Conservation (phyloP, 2,113 vertebrate genomes). For the Petroica traversi region DNA sequence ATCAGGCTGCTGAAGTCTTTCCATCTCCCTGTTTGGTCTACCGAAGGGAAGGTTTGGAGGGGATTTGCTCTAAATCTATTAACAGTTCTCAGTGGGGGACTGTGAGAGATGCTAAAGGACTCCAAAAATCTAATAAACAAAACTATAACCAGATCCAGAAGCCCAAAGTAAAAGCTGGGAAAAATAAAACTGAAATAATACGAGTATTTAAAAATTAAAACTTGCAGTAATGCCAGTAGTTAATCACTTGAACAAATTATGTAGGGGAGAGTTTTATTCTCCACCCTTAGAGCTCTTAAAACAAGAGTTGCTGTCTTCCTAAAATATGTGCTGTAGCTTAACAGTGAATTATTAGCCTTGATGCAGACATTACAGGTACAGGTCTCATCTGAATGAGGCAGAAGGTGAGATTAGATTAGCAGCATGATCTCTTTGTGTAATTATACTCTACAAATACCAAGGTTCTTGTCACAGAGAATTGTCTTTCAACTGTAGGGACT, state of each 20-base stretch:
- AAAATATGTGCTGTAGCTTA: background rate
- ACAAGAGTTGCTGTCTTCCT: background rate
- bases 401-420: conserved; percentile 44
- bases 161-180: background rate
- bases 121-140: conserved; percentile 12
- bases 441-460: background rate
- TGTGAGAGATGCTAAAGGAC: background rate
- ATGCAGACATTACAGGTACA: conserved; percentile 18
- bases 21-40: background rate
- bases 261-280: background rate
- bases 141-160: conserved; percentile 28
- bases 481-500: background rate
- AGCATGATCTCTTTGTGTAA: background rate
- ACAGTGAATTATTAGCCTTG: conserved; percentile 29
- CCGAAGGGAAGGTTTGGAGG: background rate
- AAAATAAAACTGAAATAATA: conserved; percentile 33
- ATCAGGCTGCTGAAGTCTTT: background rate
- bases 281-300: background rate
- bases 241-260: conserved; percentile 17
- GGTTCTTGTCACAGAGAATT: background rate
- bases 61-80: conserved; percentile 9
- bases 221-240: background rate
- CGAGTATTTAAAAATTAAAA: background rate
- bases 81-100: background rate
- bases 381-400: background rate